Conservation (phyloP, 2,888 invertebrate species). For the Macrosiphum euphorbiae region DNA sequence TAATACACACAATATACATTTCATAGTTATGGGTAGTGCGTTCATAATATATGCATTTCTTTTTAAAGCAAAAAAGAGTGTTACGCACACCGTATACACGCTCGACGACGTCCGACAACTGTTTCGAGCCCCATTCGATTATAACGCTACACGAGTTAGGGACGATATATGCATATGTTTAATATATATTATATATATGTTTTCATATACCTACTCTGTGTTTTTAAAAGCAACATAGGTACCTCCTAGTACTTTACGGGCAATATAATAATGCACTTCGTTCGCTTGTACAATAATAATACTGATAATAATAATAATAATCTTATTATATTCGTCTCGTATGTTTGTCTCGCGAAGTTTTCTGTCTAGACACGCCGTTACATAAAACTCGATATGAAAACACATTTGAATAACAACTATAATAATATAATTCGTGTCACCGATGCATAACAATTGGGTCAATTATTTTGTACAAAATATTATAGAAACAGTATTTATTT, state of each 20-base stretch:
- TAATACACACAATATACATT: neutral
- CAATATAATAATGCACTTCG: neutral
- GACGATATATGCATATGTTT: neutral
- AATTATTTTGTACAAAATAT: neutral
- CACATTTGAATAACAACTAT: neutral
- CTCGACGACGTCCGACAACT: constrained; percentile 7
- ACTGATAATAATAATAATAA: neutral
- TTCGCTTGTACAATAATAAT: neutral
- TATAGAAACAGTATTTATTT: neutral
- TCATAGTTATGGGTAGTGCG: neutral
- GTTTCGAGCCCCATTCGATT: neutral
- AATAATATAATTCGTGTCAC: neutral
- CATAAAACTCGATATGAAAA: neutral
- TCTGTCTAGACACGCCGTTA: neutral
- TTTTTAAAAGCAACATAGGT: neutral
- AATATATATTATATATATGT: neutral
- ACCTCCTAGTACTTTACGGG: neutral
- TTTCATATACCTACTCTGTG: neutral
- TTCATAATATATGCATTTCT: neutral
- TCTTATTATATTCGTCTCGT: neutral
- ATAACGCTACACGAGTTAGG: neutral
- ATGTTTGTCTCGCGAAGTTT: too few species aligned
- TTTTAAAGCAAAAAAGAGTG: neutral
- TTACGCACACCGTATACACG: neutral
- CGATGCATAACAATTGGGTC: neutral